These are phyloP conservation scores for Drosophila ezoana DNA, from an alignment of 2,888 invertebrate species.

Conservation along the genomic window DNA sequence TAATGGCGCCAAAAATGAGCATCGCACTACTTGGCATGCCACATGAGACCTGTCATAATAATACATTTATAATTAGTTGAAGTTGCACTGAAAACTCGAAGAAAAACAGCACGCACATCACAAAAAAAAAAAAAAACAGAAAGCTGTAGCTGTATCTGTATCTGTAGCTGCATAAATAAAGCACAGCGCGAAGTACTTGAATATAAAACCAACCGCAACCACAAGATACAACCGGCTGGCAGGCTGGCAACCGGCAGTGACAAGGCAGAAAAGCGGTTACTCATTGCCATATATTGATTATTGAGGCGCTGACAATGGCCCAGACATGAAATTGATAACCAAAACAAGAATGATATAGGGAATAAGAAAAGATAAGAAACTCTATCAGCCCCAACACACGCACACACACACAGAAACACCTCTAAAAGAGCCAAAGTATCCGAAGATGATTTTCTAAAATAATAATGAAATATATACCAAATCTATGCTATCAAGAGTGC, in stretches of 20 bases:
- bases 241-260: conserved; percentile 34
- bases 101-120: conserved; percentile 3
- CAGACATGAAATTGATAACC: conserved; percentile 56
- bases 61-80: conserved; percentile 59
- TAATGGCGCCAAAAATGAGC: conserved; percentile 74
- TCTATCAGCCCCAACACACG: conserved; percentile 1
- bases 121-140: conserved; percentile 13
- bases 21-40: conserved; percentile 42
- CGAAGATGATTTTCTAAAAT: no score
- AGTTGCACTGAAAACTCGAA: conserved; percentile 23
- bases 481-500: no score
- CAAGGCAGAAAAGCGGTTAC: conserved; percentile 47
- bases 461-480: no score
- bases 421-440: no score
- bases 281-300: conserved; percentile 52
- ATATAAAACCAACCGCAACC: conserved; percentile 41
- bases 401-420: no score
- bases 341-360: conserved; percentile 31
- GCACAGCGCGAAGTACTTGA: neutral
- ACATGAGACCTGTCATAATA: conserved; percentile 52
- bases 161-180: conserved; percentile 24
- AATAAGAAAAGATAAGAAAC: neutral
- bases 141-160: conserved; percentile 3
- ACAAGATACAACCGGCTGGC: conserved; percentile 26
- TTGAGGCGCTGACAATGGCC: conserved; percentile 32